Base-by-base conservation (phyloP, 2,888 invertebrate genomes). In the Monochamus alternatus region DNA sequence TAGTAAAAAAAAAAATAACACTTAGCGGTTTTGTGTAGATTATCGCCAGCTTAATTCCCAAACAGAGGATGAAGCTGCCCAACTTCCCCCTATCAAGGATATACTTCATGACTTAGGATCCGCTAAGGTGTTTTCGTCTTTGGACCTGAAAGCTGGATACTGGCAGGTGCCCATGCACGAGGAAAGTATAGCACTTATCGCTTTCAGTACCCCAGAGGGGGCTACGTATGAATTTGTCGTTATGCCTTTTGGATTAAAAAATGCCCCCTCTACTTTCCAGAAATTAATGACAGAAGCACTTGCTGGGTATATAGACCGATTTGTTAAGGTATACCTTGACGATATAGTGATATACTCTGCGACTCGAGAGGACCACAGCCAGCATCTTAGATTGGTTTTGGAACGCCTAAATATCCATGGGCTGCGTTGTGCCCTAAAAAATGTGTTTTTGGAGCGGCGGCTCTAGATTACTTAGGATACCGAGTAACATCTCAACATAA, bases 111-210 rank as follows among this genome's bases (percentile, higher is more conserved):
- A 47, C 9, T 9, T 64, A 0, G 64, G 64, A 0, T 2, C 1
- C 3, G 62, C 62, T 2, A 9, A 44, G 10, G 47, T 47, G 3
- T 64, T 64, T 22, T 10, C 64, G 1, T 47, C 47, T 0, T 5
- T 64, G 1, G 64, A 64, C 12, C 10, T 64, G 1, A 44, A 47
- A 3, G 9, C 14, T 1, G 64, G 64, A 0, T 64, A 64, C 30
- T 64, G 64, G 64, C 64, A 47, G 12, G 47, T 64, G 8, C 47
- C 64, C 3, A 47, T 47, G 64, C n/a, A n/a, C n/a, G n/a, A n/a
- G n/a, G n/a, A n/a, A n/a, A n/a, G n/a, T n/a, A n/a, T n/a, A n/a
- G n/a, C n/a, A n/a, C n/a, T n/a, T n/a, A n/a, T n/a, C n/a, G n/a
- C n/a, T n/a, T 64, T 64, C 8, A 22, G 30, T 10, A 64, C 64